Conservation (phyloP, 2,888 invertebrate species). For the Margaritifera margaritifera region DNA sequence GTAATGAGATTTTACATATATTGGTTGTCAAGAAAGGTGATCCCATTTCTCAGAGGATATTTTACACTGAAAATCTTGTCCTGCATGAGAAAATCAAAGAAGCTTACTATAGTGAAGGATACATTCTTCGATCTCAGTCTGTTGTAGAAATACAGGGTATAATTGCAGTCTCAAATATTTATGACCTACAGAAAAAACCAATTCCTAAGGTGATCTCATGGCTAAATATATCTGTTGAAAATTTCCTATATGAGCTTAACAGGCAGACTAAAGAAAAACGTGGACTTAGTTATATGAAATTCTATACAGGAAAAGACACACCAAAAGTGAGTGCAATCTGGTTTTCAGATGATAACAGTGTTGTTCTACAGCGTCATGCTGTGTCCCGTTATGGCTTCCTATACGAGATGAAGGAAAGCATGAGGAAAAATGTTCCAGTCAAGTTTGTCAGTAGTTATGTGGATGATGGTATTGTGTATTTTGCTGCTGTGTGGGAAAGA, state of each 20-base stretch:
- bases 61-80: slow-evolving; percentile 7
- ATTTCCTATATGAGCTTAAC: slow-evolving; percentile 53
- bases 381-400: slow-evolving; percentile 64
- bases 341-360: slow-evolving; percentile 33
- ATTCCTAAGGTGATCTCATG: slow-evolving; percentile 17
- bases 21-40: slow-evolving; percentile 21
- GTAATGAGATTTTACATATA: slow-evolving; percentile 18
- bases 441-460: slow-evolving; percentile 58
- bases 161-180: background rate
- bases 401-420: slow-evolving; percentile 58
- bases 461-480: slow-evolving; percentile 56
- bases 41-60: slow-evolving; percentile 13
- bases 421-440: slow-evolving; percentile 47
- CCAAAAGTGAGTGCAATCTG: slow-evolving; percentile 62
- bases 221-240: slow-evolving; percentile 46
- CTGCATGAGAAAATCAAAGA: slow-evolving; percentile 7
- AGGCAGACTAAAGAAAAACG: slow-evolving; percentile 33
- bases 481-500: slow-evolving; percentile 60
- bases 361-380: slow-evolving; percentile 57
- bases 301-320: slow-evolving; percentile 47
- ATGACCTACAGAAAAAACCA: no score
- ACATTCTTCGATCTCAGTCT: slow-evolving; percentile 13
- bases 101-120: slow-evolving; percentile 2
- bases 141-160: slow-evolving; percentile 3
- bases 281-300: slow-evolving; percentile 53